phyloP scores from a whole-genome alignment of 2,113 vertebrate species.

The Coturnix japonica region DNA sequence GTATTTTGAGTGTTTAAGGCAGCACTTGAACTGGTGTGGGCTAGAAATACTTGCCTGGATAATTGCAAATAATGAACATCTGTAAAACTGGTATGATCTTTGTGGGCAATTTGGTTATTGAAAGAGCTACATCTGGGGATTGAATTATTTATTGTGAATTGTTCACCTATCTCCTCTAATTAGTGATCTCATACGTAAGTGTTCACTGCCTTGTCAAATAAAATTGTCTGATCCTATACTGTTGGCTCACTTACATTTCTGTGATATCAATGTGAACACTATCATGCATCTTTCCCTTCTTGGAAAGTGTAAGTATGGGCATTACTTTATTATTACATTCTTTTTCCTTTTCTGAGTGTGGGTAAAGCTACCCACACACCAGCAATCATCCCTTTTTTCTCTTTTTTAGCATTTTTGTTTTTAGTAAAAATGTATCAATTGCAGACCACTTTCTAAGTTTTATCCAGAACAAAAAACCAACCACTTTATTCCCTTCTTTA shows the following conservation, averaged over 20 bases:
- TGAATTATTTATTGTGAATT: slow-evolving; percentile 20
- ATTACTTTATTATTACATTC: background rate
- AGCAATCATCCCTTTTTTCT: background rate
- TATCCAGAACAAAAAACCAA: background rate
- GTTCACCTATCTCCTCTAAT: background rate
- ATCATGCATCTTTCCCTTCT: background rate
- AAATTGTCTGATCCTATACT: background rate
- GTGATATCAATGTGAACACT: slow-evolving; percentile 24
- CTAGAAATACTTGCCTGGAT: background rate
- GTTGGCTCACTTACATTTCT: slow-evolving; percentile 1
- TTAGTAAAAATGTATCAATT: background rate
- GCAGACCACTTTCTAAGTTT: background rate
- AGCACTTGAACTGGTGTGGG: background rate
- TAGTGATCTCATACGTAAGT: slow-evolving; percentile 43
- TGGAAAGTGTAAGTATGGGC: background rate
- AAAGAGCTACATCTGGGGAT: background rate
- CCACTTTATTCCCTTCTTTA: background rate
- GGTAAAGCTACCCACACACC: background rate
- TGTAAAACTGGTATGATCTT: slow-evolving; percentile 21
- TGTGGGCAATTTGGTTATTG: background rate
- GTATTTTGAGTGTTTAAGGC: background rate
- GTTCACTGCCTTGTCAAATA: slow-evolving; percentile 26
- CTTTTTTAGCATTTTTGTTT: background rate
- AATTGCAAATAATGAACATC: background rate
- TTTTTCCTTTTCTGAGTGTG: background rate